Evolutionary conservation across 2,888 invertebrate species (phyloP).

Genomic region (Eilema depressum): DNA sequence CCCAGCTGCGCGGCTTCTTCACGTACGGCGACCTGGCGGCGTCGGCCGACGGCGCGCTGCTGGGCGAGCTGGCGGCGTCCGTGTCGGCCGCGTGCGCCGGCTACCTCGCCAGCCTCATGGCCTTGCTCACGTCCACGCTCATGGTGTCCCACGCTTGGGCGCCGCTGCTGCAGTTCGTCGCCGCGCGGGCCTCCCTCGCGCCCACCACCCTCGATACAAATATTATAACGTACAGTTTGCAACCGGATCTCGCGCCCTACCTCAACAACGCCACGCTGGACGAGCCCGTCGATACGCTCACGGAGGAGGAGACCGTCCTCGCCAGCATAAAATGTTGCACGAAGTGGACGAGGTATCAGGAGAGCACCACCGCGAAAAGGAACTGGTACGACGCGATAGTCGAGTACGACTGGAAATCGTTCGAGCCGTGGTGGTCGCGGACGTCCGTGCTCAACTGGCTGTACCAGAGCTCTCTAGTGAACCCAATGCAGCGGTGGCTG

Average conservation of each 20-base stretch:
- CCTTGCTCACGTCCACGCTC: constrained; percentile 62
- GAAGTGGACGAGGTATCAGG: constrained; percentile 63
- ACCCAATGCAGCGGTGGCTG: constrained; percentile 77
- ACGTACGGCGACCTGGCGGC: constrained; percentile 93
- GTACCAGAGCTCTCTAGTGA: constrained; percentile 72
- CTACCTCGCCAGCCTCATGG: constrained; percentile 50
- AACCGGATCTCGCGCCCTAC: constrained; percentile 38
- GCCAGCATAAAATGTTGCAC: constrained; percentile 67
- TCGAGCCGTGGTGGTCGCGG: constrained; percentile 70
- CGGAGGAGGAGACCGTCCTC: constrained; percentile 33
- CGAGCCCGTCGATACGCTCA: constrained; percentile 31
- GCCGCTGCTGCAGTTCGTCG: constrained; percentile 42
- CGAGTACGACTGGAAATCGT: constrained; percentile 59
- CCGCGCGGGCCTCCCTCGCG: constrained; percentile 39
- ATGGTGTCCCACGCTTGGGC: constrained; percentile 54
- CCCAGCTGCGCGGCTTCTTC: constrained; percentile 91
- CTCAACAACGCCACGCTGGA: constrained; percentile 53
- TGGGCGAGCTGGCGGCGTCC: constrained; percentile 56
- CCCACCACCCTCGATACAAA: constrained; percentile 45
- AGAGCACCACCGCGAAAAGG: constrained; percentile 41
- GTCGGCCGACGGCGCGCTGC: constrained; percentile 79
- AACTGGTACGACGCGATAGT: constrained; percentile 59
- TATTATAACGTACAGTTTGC: constrained; percentile 46
- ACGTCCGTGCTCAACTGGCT: constrained; percentile 70
- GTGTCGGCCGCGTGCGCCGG: constrained; percentile 48